Evolutionary conservation across 2,797 vertebrate genomes (phyloP).

Genomic region (Rhabdophis nuchalis): DNA sequence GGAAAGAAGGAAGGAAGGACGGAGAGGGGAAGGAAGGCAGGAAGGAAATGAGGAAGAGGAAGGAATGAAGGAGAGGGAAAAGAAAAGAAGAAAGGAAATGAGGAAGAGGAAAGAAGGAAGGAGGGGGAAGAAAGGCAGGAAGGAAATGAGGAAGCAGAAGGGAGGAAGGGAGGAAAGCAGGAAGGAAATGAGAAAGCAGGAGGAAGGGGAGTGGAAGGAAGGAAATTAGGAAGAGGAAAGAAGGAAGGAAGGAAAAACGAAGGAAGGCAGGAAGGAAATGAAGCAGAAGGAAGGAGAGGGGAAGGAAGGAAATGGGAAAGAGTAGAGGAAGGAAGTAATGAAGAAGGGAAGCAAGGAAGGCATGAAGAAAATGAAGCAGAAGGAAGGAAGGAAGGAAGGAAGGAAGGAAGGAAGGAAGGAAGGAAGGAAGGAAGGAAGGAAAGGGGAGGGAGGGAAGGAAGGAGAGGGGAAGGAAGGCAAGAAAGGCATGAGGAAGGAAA

Average conservation of each 20-base stretch:
- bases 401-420: too few species aligned
- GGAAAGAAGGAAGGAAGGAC: fast-evolving
- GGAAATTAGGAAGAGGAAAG: too few species aligned
- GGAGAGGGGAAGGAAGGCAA: not conserved
- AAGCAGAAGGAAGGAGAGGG: not conserved
- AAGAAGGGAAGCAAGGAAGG: not conserved
- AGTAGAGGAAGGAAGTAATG: not conserved
- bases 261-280: not conserved
- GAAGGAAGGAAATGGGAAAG: not conserved
- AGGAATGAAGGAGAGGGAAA: too few species aligned
- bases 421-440: too few species aligned
- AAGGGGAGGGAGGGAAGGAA: not conserved
- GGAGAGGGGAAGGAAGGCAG: fast-evolving
- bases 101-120: not conserved
- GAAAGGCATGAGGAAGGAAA: too few species aligned
- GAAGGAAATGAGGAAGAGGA: too few species aligned
- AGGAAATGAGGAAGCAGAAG: not conserved
- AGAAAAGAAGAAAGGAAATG: too few species aligned
- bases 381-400: too few species aligned
- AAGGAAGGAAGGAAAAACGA: not conserved
- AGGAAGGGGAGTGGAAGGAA: too few species aligned
- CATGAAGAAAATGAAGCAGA: too few species aligned
- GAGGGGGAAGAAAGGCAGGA: too few species aligned
- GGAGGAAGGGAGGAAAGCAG: too few species aligned
- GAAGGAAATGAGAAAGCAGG: not conserved